These are phyloP conservation scores for Sinosuthora webbiana DNA, from an alignment of 2,113 vertebrate genomes.

Conservation along the genomic window DNA sequence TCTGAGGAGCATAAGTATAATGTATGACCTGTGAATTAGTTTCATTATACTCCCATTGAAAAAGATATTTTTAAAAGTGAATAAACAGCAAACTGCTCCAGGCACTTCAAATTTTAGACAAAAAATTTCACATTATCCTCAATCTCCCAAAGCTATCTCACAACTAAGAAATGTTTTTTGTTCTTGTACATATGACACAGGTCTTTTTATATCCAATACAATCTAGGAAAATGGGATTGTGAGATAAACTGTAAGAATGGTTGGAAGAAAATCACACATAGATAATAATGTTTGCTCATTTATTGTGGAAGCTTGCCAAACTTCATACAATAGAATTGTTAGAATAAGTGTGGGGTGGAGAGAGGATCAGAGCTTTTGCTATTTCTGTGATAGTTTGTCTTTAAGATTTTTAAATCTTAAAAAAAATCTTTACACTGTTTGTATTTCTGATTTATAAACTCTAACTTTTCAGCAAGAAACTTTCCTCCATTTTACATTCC, in stretches of 20 bases:
- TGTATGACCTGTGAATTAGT: background rate
- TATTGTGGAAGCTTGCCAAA: background rate
- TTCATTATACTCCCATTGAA: background rate
- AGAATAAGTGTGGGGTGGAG: background rate
- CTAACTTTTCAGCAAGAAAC: background rate
- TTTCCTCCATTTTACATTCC: background rate
- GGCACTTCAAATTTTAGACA: background rate
- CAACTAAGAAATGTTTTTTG: background rate
- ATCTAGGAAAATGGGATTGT: background rate
- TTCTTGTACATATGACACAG: background rate
- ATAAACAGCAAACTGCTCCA: background rate
- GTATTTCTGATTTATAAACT: background rate
- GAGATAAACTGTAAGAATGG: background rate
- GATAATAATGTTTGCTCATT: background rate
- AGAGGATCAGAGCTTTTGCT: background rate
- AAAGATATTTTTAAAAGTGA: background rate
- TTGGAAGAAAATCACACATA: background rate
- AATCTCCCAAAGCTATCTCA: background rate
- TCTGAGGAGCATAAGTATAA: background rate
- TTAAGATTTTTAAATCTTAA: background rate
- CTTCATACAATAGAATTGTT: background rate
- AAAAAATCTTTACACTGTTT: no score
- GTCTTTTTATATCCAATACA: background rate
- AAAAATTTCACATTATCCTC: background rate
- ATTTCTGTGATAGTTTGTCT: background rate